These are phyloP conservation scores for Acestrorhynchus altus DNA, from an alignment of 2,797 vertebrate species.

Conservation along the genomic window DNA sequence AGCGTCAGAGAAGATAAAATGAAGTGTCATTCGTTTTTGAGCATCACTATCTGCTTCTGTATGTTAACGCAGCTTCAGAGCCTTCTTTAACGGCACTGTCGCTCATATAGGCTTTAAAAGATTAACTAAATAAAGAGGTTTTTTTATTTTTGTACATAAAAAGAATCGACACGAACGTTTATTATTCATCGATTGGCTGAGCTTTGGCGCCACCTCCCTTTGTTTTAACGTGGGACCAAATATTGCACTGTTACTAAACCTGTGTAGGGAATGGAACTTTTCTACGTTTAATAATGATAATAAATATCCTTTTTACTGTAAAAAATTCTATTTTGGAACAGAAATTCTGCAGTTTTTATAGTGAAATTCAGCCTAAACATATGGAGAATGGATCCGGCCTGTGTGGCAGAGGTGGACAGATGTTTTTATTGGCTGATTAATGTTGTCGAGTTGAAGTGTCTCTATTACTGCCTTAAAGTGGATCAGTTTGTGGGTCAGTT, in stretches of 20 bases:
- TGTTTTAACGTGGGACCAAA: not conserved
- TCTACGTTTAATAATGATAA: not conserved
- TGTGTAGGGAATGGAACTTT: not conserved
- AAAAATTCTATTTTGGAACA: not conserved
- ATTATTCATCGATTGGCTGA: no score
- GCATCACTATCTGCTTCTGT: no score
- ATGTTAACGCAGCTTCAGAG: no score
- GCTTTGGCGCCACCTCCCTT: no score
- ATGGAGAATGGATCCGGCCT: not conserved
- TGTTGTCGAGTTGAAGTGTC: not conserved
- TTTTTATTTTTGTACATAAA: no score
- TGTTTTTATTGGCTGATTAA: not conserved
- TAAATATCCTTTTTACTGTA: not conserved
- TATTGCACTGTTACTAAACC: constrained; percentile 30
- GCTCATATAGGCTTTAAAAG: no score
- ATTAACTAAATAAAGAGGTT: no score
- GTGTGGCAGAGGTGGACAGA: not conserved
- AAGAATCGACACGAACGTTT: no score
- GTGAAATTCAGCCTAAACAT: not conserved
- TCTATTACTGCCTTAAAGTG: not conserved
- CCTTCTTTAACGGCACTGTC: no score
- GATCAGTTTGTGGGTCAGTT: not conserved
- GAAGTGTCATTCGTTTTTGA: no score
- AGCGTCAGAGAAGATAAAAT: no score
- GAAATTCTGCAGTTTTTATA: no score